phyloP scores from a whole-genome alignment of 2,113 vertebrate species.

The Nothocercus julius region DNA sequence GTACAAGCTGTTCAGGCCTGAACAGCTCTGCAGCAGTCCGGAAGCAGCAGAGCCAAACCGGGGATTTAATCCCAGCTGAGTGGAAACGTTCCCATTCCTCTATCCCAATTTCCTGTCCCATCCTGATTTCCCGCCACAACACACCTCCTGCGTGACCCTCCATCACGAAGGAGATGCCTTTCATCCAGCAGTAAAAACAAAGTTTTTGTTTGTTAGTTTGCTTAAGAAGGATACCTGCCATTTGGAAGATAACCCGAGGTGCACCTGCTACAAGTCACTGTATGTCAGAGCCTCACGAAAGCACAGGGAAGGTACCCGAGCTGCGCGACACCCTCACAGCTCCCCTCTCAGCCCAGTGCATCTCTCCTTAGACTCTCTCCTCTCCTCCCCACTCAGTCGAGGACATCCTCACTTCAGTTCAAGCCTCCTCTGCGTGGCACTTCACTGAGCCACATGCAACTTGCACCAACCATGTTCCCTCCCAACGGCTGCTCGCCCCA shows the following conservation, averaged over 20 bases:
- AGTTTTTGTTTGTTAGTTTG: neutral
- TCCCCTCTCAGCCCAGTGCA: neutral
- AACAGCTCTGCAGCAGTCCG: neutral
- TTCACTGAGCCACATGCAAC: neutral
- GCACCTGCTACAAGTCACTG: neutral
- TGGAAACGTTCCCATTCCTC: neutral
- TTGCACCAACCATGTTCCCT: neutral
- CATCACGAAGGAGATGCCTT: neutral
- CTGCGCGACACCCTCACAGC: too few relatives aligned
- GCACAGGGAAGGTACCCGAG: too few relatives aligned
- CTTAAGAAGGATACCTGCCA: neutral
- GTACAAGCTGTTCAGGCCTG: neutral
- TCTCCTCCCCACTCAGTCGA: neutral
- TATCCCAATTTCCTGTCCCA: too few relatives aligned
- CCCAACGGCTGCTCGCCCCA: neutral
- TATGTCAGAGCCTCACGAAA: neutral
- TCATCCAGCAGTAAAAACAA: neutral
- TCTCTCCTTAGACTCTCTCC: neutral
- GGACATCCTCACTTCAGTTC: neutral
- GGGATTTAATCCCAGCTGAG: neutral
- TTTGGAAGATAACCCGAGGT: neutral
- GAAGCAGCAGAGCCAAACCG: neutral
- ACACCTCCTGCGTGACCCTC: neutral
- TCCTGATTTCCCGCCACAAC: neutral
- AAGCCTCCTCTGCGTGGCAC: neutral